Conservation (phyloP, 23 tunicate genomes). For the Botrylloides violaceus region DNA sequence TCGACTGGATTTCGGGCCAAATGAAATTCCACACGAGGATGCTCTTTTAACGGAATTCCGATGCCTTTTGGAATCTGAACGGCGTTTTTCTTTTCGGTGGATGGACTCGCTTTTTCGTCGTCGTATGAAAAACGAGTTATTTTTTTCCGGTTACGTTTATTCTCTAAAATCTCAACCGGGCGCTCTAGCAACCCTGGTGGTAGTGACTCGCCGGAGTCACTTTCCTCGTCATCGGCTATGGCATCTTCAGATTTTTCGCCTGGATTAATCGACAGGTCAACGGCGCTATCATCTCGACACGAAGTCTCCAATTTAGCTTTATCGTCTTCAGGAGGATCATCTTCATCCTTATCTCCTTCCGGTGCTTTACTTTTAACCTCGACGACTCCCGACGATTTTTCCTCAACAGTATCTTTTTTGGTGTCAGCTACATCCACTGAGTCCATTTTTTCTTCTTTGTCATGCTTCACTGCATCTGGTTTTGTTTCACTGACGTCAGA, state of each 20-base stretch:
- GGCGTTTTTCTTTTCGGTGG: conserved; percentile 44
- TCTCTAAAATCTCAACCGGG: conserved; percentile 58
- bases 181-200: conserved; percentile 63
- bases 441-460: conserved; percentile 3
- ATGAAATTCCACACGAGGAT: conserved; percentile 73
- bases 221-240: conserved; percentile 3
- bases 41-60: conserved; percentile 45
- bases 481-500: no score
- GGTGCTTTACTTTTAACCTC: not conserved
- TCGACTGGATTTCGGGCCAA: conserved; percentile 46
- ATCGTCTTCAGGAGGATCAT: not conserved
- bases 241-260: conserved; percentile 16
- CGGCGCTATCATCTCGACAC: no score
- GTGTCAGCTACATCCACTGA: not conserved
- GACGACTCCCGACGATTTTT: not conserved
- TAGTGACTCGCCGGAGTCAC: conserved; percentile 21
- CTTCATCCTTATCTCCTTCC: not conserved
- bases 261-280: no score
- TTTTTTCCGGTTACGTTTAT: conserved; percentile 68
- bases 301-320: no score
- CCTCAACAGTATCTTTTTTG: not conserved
- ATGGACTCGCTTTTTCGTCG: conserved; percentile 34
- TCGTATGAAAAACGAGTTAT: conserved; percentile 55
- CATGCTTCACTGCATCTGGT: conserved; percentile 8
- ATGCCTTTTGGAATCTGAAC: conserved; percentile 58